Base-by-base conservation (phyloP, 2,113 vertebrate genomes). In the Onychostruthus taczanowskii region DNA sequence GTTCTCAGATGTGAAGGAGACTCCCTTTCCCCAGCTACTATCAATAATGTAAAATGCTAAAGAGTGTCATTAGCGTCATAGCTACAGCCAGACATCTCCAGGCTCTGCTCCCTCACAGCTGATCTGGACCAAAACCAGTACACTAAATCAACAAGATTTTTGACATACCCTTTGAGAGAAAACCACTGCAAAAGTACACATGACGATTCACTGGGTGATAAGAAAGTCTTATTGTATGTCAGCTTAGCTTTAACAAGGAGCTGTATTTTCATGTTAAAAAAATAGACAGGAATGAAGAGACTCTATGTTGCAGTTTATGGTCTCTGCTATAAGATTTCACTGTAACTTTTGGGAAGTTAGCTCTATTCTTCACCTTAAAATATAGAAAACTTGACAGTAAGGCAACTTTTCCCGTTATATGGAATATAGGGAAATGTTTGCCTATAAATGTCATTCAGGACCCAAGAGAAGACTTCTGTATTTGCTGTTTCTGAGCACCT, bases 31-130 rank as follows among this genome's bases (percentile, higher is more conserved):
- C n/a, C 20, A 20, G 16, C 13, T 46, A 13, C 24, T 61, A 39
- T 13, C 9, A 41, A 22, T 22, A 30, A 41, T 20, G 27, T 16
- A 22, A n/a, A 46, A 35, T 26, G 13, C 30, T 41, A 15, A 31
- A 17, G 16, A 39, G n/a, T 41, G n/a, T 30, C 5, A 7, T 46
- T 33, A 52, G 14, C 1, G 0, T 35, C 3, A 7, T 22, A 39
- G 47, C 17, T 41, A 62, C 1, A 2, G 9, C 8, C 16, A 61
- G n/a, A 53, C 11, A 53, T 15, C 11, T 76, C 13, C 55, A 68
- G 46, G 21, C 30, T 47, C 41, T 21, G 9, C 21, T 59, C 17
- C 10, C 17, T 41, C 17, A 35, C 21, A 55, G 21, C 16, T 41
- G 23, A 31, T 31, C 17, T 49, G 35, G 26, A 30, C 41, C 39